phyloP scores from a whole-genome alignment of 2,113 vertebrate species.

The Grantiella picta region DNA sequence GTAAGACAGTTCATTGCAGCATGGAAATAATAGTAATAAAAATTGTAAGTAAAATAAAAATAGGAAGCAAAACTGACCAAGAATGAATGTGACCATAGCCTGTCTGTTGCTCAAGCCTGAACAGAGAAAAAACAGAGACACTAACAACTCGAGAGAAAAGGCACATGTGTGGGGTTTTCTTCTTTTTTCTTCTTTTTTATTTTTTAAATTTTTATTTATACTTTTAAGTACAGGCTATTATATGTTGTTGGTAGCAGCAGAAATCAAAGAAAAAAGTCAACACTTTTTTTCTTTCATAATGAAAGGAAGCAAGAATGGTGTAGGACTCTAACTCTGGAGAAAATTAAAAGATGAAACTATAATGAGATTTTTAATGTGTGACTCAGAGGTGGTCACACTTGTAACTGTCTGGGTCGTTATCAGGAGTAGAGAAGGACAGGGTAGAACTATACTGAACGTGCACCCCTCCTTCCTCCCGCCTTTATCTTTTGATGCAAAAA shows the following conservation, averaged over 20 bases:
- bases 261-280: background rate
- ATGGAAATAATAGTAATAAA: background rate
- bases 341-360: background rate
- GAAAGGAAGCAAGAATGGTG: background rate
- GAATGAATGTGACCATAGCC: background rate
- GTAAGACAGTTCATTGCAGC: background rate
- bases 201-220: background rate
- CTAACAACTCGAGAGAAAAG: background rate
- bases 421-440: background rate
- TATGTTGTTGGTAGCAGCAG: background rate
- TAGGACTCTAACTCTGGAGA: background rate
- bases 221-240: background rate
- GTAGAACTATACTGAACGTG: background rate
- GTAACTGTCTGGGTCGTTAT: background rate
- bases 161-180: background rate
- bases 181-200: background rate
- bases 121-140: background rate
- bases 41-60: background rate
- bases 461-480: background rate
- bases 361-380: constrained; percentile 14
- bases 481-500: background rate
- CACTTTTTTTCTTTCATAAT: background rate
- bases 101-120: background rate
- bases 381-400: background rate
- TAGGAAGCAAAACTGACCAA: background rate